Evolutionary conservation across 2,113 vertebrate genomes (phyloP), one percentile per base, ranked within the genome.

Genomic region (Apteryx mantelli): DNA sequence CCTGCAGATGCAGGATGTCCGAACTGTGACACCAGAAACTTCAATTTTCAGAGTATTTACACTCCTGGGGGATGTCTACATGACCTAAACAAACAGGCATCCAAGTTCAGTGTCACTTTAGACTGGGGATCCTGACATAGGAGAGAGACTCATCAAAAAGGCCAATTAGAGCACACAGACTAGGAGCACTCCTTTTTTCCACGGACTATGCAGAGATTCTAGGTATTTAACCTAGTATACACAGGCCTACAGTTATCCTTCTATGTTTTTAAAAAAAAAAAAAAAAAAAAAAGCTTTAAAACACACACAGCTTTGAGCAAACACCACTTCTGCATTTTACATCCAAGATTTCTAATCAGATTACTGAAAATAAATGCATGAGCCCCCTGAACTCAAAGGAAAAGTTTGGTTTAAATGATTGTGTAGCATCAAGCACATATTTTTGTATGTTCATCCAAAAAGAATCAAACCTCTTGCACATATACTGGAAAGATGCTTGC

Each of bases 91-190:
- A n/a, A 78, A 71, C 24, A 44, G 14, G 36, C 10, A 91, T 13
- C 24, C 44, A 69, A 21, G 18, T 71, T 56, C 53, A 56, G 30
- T 8, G 40, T 8, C 69, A 28, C 20, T 1, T 20, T 24, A 82
- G 26, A n/a, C 28, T 38, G 32, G 5, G 11, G 13, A 68, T 68
- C 40, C 28, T 64, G 40, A 86, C 56, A 82, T 0, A 69, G 34
- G 5, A 77, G 3, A 78, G 8, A 69, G n/a, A 19, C 12, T 82
- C 26, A 38, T 28, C 9, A 48, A 44, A 71, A 90, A 44, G 25
- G 22, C 28, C 0, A 0, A 80, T 32, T 73, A 14, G 11, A 77
- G 32, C 36, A 56, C 1, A 3, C 8, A 82, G 73, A 73, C 32
- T 10, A 63, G 34, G 55, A 56, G 25, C 0, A 52, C 2, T 30